Evolutionary conservation across 2,888 invertebrate species (phyloP), one percentile per base, ranked within the genome.

Genomic region (Bombyx huttoni): DNA sequence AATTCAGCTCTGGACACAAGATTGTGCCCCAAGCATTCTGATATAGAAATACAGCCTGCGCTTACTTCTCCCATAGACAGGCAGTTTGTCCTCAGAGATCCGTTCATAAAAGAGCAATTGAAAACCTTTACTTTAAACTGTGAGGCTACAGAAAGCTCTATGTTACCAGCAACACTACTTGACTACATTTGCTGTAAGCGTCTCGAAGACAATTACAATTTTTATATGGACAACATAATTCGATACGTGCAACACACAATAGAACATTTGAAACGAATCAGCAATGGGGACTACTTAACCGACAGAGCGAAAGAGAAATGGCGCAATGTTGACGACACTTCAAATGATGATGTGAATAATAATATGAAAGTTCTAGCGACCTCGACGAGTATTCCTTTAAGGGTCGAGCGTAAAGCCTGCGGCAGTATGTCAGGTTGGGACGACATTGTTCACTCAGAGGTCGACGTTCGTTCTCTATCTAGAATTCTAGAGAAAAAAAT

Each of bases 181-280:
- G 85, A 88, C 58, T 86, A 80, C 53, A 74, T 87, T 53, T 82
- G 79, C 57, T 80, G 79, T 61, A 81, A 81, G 56, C 73, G 78
- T 1, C 60, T 82, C 6, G 85, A 85, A 56, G 81, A 84, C 49
- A 81, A 81, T 58, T 81, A 78, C 52, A 81, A 75, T 56, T 81
- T 85, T 59, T 79, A 86, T 56, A 83, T 88, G 83, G 87, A 88
- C 10, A 85, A 78, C 52, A 71, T 87, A 7, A 86, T 88, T 46
- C 64, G 62, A 60, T 79, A 86, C 54, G 85, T 85, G 0, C 75
- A 76, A 52, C 70, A 81, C 51, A 84, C 84, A 1, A 85, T 88
- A 52, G 85, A 86, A 3, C 86, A 88, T 56, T 62, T 88, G n/a
- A 86, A 81, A 59, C 76, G 85, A 13, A 87, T 88, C 24, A 86